These are phyloP conservation scores for Chelonia mydas DNA, from an alignment of 2,797 vertebrate species.

Conservation along the genomic window DNA sequence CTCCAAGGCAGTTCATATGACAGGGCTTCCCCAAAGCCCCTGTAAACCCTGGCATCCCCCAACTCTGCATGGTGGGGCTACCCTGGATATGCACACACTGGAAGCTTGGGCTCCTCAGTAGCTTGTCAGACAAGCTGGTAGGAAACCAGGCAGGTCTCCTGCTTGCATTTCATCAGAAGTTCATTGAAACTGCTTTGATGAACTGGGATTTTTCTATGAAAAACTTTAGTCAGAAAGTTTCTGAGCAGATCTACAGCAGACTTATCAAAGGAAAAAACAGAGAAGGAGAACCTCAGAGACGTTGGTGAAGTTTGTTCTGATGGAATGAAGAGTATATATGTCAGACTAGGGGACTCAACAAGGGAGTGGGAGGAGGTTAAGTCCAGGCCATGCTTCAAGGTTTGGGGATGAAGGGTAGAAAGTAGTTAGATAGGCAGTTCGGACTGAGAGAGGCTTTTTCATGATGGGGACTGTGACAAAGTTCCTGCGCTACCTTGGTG, in stretches of 20 bases:
- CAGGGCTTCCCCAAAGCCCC: no score
- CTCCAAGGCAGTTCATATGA: no score
- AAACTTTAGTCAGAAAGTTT: neutral
- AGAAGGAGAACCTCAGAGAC: neutral
- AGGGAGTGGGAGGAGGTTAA: neutral
- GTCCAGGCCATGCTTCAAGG: neutral
- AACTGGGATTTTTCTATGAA: neutral
- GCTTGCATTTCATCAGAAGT: neutral
- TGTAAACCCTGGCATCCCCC: no score
- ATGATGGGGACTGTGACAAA: neutral
- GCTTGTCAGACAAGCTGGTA: neutral
- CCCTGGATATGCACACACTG: neutral
- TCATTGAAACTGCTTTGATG: neutral
- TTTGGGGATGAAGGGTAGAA: neutral
- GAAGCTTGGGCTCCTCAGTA: neutral
- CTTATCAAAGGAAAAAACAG: rapidly evolving
- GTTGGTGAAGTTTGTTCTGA: neutral
- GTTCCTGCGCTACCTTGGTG: no score
- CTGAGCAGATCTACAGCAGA: neutral
- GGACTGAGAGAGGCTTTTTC: neutral
- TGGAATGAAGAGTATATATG: rapidly evolving
- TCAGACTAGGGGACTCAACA: neutral
- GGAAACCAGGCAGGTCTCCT: neutral
- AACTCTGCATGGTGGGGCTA: neutral
- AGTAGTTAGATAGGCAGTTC: neutral